Conservation (phyloP, 2,888 invertebrate genomes). For the Lithophane leautieri region DNA sequence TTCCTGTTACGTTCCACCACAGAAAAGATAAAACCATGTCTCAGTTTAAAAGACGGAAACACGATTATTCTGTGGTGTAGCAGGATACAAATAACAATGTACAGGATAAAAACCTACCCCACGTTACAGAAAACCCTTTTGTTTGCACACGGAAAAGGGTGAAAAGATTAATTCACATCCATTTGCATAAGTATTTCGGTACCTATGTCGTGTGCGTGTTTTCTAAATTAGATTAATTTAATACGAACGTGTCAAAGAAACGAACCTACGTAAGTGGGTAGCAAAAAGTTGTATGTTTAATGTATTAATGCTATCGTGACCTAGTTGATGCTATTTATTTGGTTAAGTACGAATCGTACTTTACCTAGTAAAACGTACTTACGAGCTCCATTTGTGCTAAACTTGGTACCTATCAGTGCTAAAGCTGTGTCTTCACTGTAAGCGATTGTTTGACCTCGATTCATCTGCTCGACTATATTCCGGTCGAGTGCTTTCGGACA, state of each 20-base stretch:
- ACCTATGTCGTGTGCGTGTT: slow-evolving; percentile 30
- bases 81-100: slow-evolving; percentile 27
- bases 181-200: slow-evolving; percentile 51
- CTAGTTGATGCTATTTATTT: slow-evolving; percentile 7
- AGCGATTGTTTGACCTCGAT: slow-evolving; percentile 41
- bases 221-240: slow-evolving; percentile 44
- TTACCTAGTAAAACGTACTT: slow-evolving; percentile 43
- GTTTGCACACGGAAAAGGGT: slow-evolving; percentile 47
- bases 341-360: slow-evolving; percentile 33
- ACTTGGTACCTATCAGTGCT: slow-evolving; percentile 27
- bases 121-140: slow-evolving; percentile 44
- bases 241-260: slow-evolving; percentile 4
- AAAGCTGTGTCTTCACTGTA: slow-evolving; percentile 29
- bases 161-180: slow-evolving; percentile 52
- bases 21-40: background rate
- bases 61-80: slow-evolving; percentile 6
- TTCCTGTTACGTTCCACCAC: background rate
- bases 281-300: background rate
- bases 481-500: slow-evolving; percentile 18
- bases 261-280: background rate
- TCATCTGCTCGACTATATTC: slow-evolving; percentile 32
- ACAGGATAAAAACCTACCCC: slow-evolving; percentile 17
- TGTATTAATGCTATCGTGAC: background rate
- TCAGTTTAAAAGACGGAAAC: background rate
- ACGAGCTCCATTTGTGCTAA: slow-evolving; percentile 43